phyloP scores from a whole-genome alignment of 2,113 vertebrate species.

The Amphilophus citrinellus region DNA sequence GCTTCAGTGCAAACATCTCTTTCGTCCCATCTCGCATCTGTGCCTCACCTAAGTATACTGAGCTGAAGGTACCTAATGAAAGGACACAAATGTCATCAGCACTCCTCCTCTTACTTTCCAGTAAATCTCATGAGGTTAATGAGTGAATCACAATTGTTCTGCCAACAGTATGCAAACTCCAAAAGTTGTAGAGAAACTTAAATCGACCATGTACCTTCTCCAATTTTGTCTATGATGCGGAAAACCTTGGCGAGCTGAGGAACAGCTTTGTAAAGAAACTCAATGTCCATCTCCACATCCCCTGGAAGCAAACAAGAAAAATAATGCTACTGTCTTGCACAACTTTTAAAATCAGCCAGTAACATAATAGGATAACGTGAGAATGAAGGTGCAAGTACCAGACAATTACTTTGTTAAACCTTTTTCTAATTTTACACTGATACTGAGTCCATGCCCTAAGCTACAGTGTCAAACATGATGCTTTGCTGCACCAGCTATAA shows the following conservation, averaged over 20 bases:
- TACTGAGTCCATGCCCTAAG: not conserved
- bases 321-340: not conserved
- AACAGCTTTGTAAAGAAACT: conserved; percentile 90
- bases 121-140: not conserved
- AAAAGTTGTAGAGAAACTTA: not conserved
- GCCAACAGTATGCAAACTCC: not conserved
- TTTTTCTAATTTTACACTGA: not conserved
- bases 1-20: conserved; percentile 94
- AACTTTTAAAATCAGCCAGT: not conserved
- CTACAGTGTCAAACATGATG: not conserved
- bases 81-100: not conserved
- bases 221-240: conserved; percentile 92
- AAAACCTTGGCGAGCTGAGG: conserved; percentile 91
- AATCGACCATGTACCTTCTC: conserved; percentile 85
- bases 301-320: conserved; percentile 57
- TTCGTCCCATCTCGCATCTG: conserved; percentile 84
- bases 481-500: not conserved
- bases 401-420: too few relatives aligned
- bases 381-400: too few relatives aligned
- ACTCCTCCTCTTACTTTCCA: not conserved
- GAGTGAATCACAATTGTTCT: not conserved
- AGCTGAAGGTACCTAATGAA: conserved; percentile 94
- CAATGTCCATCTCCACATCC: conserved; percentile 88
- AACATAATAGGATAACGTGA: too few relatives aligned
- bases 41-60: conserved; percentile 94